Evolutionary conservation across 2,888 invertebrate genomes (phyloP).

Genomic region (Trichacis sp.): DNA sequence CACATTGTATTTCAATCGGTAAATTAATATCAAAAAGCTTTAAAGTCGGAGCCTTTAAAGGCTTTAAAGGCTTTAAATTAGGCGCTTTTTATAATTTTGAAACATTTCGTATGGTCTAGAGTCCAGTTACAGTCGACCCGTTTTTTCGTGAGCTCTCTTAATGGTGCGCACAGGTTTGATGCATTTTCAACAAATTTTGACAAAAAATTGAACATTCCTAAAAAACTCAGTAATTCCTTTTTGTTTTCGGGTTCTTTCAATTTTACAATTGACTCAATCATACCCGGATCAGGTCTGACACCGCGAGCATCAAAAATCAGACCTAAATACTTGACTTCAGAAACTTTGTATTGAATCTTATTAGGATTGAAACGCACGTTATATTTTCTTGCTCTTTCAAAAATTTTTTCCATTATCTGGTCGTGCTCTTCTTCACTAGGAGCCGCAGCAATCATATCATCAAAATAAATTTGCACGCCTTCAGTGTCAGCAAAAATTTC

Average conservation of each 20-base stretch:
- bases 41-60: slow-evolving; percentile 47
- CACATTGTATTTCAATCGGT: slow-evolving; percentile 52
- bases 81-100: slow-evolving; percentile 12
- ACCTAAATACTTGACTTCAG: not conserved
- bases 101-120: slow-evolving; percentile 8
- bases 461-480: slow-evolving; percentile 57
- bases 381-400: slow-evolving; percentile 1
- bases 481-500: slow-evolving; percentile 56
- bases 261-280: slow-evolving; percentile 11
- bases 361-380: slow-evolving; percentile 26
- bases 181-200: slow-evolving; percentile 41
- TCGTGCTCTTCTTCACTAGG: slow-evolving; percentile 37
- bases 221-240: slow-evolving; percentile 35
- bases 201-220: slow-evolving; percentile 46
- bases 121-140: slow-evolving; percentile 28
- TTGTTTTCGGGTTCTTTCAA: slow-evolving; percentile 34
- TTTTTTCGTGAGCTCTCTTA: slow-evolving; percentile 44
- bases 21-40: slow-evolving; percentile 46
- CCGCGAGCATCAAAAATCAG: too few species aligned
- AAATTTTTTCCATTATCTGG: slow-evolving; percentile 1
- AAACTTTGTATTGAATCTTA: slow-evolving; percentile 22
- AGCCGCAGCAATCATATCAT: slow-evolving; percentile 55
- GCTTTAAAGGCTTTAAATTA: too few species aligned
- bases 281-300: too few species aligned
- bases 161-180: slow-evolving; percentile 27